A percentile compares a stretch with the other conserved stretches of the same genome.
These are phyloP conservation scores for Paelopatides confundens DNA, from an alignment of 53 echinoderm and acorn worm species.

Conservation along the genomic window DNA sequence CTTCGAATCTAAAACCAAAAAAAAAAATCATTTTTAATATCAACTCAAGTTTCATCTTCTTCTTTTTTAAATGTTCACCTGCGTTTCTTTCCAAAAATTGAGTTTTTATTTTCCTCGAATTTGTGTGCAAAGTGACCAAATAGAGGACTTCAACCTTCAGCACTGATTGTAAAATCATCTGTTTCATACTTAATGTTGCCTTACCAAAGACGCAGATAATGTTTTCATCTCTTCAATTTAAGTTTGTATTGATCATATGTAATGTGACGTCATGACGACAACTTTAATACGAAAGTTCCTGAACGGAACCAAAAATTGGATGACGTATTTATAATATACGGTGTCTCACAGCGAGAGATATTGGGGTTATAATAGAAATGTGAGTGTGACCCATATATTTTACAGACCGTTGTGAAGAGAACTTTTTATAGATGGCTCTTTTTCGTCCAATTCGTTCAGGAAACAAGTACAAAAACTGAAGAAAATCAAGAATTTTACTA, in stretches of 20 bases:
- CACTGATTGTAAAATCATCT: neutral
- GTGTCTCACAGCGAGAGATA: too few species aligned
- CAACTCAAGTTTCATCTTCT: neutral
- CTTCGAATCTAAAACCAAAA: slow-evolving; percentile 6
- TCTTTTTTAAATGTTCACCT: neutral
- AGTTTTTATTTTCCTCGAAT: neutral
- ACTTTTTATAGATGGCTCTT: too few species aligned
- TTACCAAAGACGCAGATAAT: neutral
- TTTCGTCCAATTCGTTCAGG: too few species aligned
- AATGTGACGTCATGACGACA: neutral
- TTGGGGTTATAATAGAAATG: too few species aligned
- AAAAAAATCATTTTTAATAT: neutral
- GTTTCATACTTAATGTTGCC: neutral
- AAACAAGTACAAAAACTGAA: too few species aligned
- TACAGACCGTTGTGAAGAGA: too few species aligned
- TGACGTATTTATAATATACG: too few species aligned
- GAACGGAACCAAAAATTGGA: neutral
- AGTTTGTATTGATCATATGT: too few species aligned
- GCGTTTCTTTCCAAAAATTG: slow-evolving; percentile 6
- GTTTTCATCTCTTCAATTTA: neutral
- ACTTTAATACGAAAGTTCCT: neutral
- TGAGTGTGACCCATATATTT: too few species aligned
- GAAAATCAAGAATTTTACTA: too few species aligned
- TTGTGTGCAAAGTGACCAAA: neutral
- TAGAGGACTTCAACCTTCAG: neutral